Base-by-base conservation (phyloP, 2,113 vertebrate genomes). In the Pycnonotus jocosus region DNA sequence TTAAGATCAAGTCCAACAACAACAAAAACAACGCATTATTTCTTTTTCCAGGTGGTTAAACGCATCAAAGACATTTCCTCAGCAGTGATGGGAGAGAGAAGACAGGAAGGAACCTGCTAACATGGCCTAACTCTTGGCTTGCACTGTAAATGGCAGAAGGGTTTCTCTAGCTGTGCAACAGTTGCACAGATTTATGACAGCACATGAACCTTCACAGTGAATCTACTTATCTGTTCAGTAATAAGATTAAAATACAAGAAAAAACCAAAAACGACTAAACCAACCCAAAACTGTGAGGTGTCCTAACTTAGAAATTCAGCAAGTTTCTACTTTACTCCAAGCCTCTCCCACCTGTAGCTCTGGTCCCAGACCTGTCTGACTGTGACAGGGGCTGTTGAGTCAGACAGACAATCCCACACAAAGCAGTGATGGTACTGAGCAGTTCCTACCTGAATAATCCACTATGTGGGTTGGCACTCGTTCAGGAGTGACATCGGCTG, bases 401-500 rank as follows among this genome's bases (percentile, higher is more conserved):
- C 30, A 78, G 11, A 74, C 10, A 65, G 47, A 76, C 33, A 86
- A 48, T 21, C 30, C 45, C 40, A 24, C 2, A n/a, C 64, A 38
- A 11, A 38, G 4, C 60, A 71, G 56, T 21, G 70, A 23, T 1
- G 12, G 54, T 3, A 40, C 3, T 56, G 81, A 10, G 65, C 5
- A 73, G 61, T 5, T 20, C 72, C 94, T 97, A 99, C 99, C 99
- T 81, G 99, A 99, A 86, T 99, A 99, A 97, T 99, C 99, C 60
- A 99, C 99, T 35, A 99, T 99, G 95, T 99, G 99, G 51, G 99
- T 99, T 93, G 99, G 99, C 40, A 99, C 99, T 97, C 99, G 98
- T 94, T 99, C 99, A 83, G 99, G 99, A 22, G 99, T 99, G 90
- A 99, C 99, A 78, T 99, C 99, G 4, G 99, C 99, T 53, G 99